Evolutionary conservation across 2,888 invertebrate genomes (phyloP).

Genomic region (Kuschelorhynchus macadamiae): DNA sequence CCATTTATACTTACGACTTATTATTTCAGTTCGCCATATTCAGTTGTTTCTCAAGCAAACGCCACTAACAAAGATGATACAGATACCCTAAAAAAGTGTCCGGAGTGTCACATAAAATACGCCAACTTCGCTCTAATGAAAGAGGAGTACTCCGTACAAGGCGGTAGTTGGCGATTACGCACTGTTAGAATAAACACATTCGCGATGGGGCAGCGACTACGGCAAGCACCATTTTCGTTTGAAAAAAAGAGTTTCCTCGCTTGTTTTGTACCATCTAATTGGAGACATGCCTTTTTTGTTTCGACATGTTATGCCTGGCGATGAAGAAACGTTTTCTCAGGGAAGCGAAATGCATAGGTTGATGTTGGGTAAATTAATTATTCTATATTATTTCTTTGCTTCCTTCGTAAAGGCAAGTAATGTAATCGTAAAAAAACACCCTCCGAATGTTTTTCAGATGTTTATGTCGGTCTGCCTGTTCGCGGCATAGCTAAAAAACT

Average conservation of each 20-base stretch:
- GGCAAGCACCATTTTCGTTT: conserved; percentile 49
- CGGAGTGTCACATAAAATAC: conserved; percentile 34
- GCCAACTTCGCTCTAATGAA: conserved; percentile 44
- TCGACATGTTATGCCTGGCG: conserved; percentile 4
- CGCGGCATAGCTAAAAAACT: too few relatives aligned
- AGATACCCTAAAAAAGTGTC: conserved; percentile 47
- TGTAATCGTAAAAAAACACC: too few relatives aligned
- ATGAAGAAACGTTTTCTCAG: neutral
- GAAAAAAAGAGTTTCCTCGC: conserved; percentile 45
- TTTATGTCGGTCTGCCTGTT: too few relatives aligned
- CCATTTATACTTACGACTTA: neutral
- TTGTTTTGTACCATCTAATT: conserved; percentile 55
- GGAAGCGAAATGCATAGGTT: too few relatives aligned
- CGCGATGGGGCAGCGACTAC: conserved; percentile 38
- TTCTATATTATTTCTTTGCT: too few relatives aligned
- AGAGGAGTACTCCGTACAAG: conserved; percentile 39
- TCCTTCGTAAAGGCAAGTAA: too few relatives aligned
- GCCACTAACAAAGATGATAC: conserved; percentile 40
- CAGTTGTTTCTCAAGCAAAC: conserved; percentile 23
- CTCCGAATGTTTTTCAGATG: too few relatives aligned
- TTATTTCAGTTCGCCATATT: conserved; percentile 21
- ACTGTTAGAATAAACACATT: conserved; percentile 55
- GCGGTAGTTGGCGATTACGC: conserved; percentile 46
- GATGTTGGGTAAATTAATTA: too few relatives aligned
- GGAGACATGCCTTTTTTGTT: conserved; percentile 51